phyloP scores from a whole-genome alignment of 2,113 vertebrate species.

The Solenodon paradoxus region DNA sequence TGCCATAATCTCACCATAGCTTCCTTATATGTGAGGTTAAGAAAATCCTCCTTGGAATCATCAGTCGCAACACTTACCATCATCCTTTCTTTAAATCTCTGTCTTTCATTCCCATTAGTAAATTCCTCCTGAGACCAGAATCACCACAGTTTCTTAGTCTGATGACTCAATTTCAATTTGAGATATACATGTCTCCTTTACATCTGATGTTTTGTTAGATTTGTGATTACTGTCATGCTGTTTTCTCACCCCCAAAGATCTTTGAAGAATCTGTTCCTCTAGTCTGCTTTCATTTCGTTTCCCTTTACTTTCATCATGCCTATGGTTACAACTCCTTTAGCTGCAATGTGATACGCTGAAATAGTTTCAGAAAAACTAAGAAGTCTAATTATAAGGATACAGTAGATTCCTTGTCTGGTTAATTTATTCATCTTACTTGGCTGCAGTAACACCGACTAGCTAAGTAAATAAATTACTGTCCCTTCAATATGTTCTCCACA shows the following conservation, averaged over 20 bases:
- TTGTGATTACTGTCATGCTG: background rate
- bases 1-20: background rate
- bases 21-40: background rate
- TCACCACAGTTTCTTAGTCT: background rate
- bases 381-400: background rate
- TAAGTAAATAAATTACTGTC: background rate
- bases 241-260: background rate
- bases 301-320: background rate
- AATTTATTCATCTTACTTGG: slow-evolving; percentile 20
- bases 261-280: background rate
- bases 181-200: background rate
- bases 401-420: background rate
- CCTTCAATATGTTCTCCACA: background rate
- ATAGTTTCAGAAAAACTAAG: background rate
- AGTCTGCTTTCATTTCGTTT: background rate
- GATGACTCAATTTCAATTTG: background rate
- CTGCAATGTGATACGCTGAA: background rate
- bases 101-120: background rate
- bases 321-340: background rate
- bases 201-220: background rate
- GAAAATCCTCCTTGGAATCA: background rate
- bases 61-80: background rate
- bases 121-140: background rate
- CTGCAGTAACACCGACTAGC: background rate
- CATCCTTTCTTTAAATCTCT: background rate